Base-by-base conservation (phyloP, 2,888 invertebrate genomes). In the Mesopsocus fuscifrons region DNA sequence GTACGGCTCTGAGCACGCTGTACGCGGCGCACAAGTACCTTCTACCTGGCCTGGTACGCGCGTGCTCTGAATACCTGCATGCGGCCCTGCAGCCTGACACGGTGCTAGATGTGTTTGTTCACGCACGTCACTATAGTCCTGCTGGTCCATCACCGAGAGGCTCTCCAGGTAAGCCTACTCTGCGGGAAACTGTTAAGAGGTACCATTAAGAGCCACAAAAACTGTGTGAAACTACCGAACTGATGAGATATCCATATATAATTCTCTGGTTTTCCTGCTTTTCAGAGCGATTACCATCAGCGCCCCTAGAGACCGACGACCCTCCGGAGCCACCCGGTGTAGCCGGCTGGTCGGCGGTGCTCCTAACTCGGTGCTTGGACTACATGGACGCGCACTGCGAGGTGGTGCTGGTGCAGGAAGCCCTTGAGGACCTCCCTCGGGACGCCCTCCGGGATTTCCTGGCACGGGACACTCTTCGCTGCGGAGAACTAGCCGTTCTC, bases 21-120 rank as follows among this genome's bases (percentile, higher is more conserved):
- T 74, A 77, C 49, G 77, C 77, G 2, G 79, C 81, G 17, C 74
- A 80, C 55, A 76, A 77, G 54, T 77, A 81, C 55, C 64, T 79
- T 35, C 77, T 82, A 51, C 68, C 73, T 4, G 74, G 71, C 16
- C 64, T 84, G 41, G 75, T 76, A 2, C 69, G 71, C 48, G 66
- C 72, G 45, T 81, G 81, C 53, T 71, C 77, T 18, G 63, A 68
- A 22, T 74, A 72, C 44, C 65, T 84, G 32, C 73, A 74, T 49
- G 66, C 66, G 44, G 70, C 75, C 57, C 58, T 83, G 22, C 69
- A 67, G 45, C 65, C 68, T 3, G 65, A 68, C 15, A 78, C 73
- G 41, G 78, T 77, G 1, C 65, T 82, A 2, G 68, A 71, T 51
- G 69, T 80, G 42, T 62, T 76, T 50, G 67, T 70, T 2, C 71